Percentiles rank a stretch among this genome's conserved stretches.
These are phyloP conservation scores for Melanocharis versteri DNA, from an alignment of 2,113 vertebrate genomes.

Conservation along the genomic window DNA sequence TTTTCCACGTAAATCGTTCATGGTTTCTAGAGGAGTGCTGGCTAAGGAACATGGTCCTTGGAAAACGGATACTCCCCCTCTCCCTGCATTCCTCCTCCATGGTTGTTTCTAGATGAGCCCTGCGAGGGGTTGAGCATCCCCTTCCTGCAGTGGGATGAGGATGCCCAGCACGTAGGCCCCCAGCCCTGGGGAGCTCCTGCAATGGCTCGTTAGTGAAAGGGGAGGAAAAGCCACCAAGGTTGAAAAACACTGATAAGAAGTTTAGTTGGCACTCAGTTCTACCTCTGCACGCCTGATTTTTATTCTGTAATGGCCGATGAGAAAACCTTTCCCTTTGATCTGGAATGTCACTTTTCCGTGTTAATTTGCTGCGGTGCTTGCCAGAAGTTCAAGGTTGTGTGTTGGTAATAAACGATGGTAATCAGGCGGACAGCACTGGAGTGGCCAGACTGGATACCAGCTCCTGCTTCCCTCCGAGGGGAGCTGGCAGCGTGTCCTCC, in stretches of 20 bases:
- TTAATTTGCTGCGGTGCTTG: conserved; percentile 15
- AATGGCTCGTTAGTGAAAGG: neutral
- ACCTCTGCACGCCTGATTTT: neutral
- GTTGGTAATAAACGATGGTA: neutral
- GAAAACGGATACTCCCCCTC: neutral
- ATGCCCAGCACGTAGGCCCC: neutral
- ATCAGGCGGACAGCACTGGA: neutral
- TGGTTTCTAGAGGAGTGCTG: neutral
- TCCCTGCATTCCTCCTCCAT: accelerated
- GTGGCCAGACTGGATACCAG: neutral
- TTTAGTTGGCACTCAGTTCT: neutral
- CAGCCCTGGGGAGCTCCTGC: neutral
- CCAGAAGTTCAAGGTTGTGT: neutral
- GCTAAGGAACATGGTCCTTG: neutral
- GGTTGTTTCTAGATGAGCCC: neutral
- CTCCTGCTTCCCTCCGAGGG: neutral
- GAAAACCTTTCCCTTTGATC: neutral
- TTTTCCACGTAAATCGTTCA: neutral
- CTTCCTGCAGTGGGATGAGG: neutral
- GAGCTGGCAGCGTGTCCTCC: neutral
- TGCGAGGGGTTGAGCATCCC: neutral
- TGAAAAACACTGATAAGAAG: neutral
- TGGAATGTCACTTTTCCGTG: neutral
- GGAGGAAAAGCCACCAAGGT: neutral
- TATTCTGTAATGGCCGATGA: neutral